Conservation (phyloP, 2,888 invertebrate genomes). For the Ypsolopha sequella region DNA sequence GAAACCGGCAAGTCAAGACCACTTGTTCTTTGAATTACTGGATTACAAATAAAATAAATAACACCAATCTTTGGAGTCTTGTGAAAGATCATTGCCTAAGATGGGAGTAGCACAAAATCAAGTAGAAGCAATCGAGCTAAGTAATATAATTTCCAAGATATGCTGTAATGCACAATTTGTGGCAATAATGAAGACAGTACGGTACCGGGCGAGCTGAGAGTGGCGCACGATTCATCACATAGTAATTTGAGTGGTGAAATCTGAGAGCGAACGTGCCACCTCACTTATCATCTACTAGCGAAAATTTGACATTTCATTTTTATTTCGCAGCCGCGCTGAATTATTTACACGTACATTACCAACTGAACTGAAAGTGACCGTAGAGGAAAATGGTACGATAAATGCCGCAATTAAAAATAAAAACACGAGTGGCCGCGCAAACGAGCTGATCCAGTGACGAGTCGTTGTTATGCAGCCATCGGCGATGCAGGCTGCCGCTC, state of each 20-base stretch:
- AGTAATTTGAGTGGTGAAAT: slow-evolving; percentile 39
- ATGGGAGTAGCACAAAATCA: too few species aligned
- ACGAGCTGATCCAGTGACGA: slow-evolving; percentile 11
- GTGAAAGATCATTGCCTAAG: too few species aligned
- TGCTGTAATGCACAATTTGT: slow-evolving; percentile 1
- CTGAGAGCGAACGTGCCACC: slow-evolving; percentile 56
- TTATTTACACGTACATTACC: too few species aligned
- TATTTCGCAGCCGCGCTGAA: not conserved
- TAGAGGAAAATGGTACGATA: not conserved
- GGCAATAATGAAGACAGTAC: not conserved
- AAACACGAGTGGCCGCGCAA: slow-evolving; percentile 2
- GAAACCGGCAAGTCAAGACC: too few species aligned
- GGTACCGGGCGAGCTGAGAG: slow-evolving; percentile 19
- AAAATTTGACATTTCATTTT: slow-evolving; percentile 38
- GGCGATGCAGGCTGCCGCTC: slow-evolving; percentile 53
- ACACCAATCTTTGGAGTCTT: too few species aligned
- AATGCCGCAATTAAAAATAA: slow-evolving; percentile 3
- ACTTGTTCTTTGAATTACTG: too few species aligned
- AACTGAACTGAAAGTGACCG: too few species aligned
- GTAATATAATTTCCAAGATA: not conserved
- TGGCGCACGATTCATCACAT: slow-evolving; percentile 32
- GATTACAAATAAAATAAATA: too few species aligned
- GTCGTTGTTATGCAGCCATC: slow-evolving; percentile 53
- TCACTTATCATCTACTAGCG: slow-evolving; percentile 55
- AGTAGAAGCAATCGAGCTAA: not conserved